Base-by-base conservation (phyloP, 2,888 invertebrate genomes). In the Drosophila parthenogenetica region DNA sequence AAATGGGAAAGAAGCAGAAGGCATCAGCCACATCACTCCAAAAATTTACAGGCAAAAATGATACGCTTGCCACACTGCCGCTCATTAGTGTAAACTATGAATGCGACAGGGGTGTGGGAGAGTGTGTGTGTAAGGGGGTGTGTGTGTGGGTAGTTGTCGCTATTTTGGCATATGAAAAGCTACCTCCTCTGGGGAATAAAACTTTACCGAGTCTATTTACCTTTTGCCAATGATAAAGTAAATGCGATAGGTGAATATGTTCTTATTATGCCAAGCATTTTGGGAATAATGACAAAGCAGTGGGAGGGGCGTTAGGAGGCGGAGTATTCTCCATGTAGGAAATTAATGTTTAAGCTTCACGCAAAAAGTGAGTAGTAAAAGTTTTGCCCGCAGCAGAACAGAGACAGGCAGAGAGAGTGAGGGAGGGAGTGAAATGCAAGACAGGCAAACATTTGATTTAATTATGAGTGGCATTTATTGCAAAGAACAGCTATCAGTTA, bases 401-500 rank as follows among this genome's bases (percentile, higher is more conserved):
- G 46, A 65, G 37, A 16, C 35, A 17, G 57, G 22, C 55, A 57
- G 11, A 51, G 17, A 25, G 39, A 17, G 39, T 2, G 40, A 49
- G 46, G 19, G 55, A 5, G 58, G 29, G 67, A 69, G 61, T 25
- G 43, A 62, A 60, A 48, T 65, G 68, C 63, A 43, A 70, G 76
- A 66, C 84, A 73, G 87, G 72, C 77, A 89, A 84, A 87, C 89
- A 87, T 87, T 90, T 91, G 91, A 91, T 91, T 91, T 91, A 91
- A 91, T 91, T 91, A 91, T 91, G 92, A 91, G 92, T 91, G 91
- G 91, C 91, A 91, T 91, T 90, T 91, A 91, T 91, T 78, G 89
- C 89, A 71, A 75, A 82, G 80, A 84, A 87, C 81, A 83, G 81
- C 78, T 82, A 79, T 82, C 80, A 82, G 68, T 64, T 73, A 77